phyloP scores from a whole-genome alignment of 2,797 vertebrate species.

The Hylomyscus alleni region DNA sequence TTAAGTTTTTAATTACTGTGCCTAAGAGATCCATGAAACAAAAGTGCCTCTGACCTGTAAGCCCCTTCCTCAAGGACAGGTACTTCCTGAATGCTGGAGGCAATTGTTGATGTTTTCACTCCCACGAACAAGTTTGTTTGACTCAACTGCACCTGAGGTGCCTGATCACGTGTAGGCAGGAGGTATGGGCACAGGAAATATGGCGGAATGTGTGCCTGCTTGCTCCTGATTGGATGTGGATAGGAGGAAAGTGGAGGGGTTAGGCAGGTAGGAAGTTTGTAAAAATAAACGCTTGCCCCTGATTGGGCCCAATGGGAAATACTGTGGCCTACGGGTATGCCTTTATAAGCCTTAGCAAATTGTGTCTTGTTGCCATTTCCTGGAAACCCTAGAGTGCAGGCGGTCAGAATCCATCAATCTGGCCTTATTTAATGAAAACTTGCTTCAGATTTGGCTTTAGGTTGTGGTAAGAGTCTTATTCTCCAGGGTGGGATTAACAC shows the following conservation, averaged over 20 bases:
- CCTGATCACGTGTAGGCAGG: not conserved
- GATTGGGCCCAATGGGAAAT: not conserved
- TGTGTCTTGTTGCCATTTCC: not conserved
- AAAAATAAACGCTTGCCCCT: not conserved
- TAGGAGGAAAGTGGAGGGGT: rapidly evolving
- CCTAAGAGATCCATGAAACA: not conserved
- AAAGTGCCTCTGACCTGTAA: not conserved
- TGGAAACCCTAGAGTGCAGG: not conserved
- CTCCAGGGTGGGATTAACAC: not conserved
- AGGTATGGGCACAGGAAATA: not conserved
- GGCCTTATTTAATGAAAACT: not conserved
- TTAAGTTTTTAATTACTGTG: not conserved
- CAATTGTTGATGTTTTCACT: not conserved
- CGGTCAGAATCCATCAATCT: not conserved
- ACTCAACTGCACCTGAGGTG: no score
- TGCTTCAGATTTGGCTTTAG: not conserved
- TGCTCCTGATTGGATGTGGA: not conserved
- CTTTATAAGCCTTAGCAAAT: not conserved
- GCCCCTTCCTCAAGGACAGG: not conserved
- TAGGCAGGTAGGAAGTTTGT: not conserved
- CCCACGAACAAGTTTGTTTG: not conserved
- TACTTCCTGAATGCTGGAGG: not conserved
- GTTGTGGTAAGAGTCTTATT: not conserved
- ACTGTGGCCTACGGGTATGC: not conserved
- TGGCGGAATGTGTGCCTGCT: not conserved